phyloP scores from a whole-genome alignment of 2,113 vertebrate species.

The Corythaixoides concolor region DNA sequence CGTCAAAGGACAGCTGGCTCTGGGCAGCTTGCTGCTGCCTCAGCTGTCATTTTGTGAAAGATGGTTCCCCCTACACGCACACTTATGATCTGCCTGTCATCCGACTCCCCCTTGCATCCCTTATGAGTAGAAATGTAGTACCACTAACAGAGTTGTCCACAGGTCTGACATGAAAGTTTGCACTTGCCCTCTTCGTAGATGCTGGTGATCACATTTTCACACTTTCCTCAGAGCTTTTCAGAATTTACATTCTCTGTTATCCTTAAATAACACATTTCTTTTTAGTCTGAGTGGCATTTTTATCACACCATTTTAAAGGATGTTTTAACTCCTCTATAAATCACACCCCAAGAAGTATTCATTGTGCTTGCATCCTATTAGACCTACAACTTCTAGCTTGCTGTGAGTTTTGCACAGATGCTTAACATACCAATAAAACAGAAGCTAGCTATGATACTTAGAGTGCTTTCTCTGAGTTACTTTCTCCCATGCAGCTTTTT shows the following conservation, averaged over 20 bases:
- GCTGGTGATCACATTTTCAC: neutral
- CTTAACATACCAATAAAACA: neutral
- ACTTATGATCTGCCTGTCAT: neutral
- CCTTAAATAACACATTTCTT: slow-evolving; percentile 1
- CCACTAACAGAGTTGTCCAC: neutral
- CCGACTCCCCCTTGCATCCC: neutral
- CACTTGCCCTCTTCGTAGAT: neutral
- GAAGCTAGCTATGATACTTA: neutral
- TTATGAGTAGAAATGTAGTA: neutral
- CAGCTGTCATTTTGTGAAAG: neutral
- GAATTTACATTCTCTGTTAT: neutral
- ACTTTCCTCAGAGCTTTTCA: neutral
- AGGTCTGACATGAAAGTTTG: neutral
- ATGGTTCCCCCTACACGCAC: neutral
- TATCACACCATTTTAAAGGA: neutral
- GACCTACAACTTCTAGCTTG: neutral
- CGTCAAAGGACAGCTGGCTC: neutral
- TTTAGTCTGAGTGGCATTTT: neutral
- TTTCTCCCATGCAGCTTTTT: neutral
- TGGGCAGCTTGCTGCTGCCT: neutral
- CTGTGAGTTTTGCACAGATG: neutral
- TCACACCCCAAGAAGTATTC: neutral
- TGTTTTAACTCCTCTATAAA: neutral
- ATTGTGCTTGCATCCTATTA: neutral
- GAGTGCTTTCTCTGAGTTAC: neutral